A percentile compares a stretch with the other conserved stretches of the same genome.
Conservation (phyloP, 2,797 vertebrate genomes). For the Mallotus villosus region DNA sequence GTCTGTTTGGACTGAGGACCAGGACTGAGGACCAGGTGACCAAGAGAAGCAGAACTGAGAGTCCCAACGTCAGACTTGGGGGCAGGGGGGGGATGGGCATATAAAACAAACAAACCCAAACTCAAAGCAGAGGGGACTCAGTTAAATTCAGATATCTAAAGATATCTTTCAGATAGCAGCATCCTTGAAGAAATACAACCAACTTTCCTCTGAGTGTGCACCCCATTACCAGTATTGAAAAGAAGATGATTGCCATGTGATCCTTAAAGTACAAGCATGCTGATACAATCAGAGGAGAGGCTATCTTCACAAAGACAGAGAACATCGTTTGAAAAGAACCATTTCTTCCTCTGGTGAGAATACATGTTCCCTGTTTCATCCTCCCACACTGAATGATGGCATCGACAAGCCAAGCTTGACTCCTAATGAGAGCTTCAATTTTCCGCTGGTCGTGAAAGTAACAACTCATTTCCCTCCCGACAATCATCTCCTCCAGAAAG, state of each 20-base stretch:
- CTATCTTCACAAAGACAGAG: slow-evolving; percentile 46
- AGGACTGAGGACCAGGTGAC: neutral
- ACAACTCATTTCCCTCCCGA: slow-evolving; percentile 35
- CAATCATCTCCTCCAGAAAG: slow-evolving; percentile 17
- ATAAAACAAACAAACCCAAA: neutral
- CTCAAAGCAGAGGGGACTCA: neutral
- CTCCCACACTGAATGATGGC: slow-evolving; percentile 47
- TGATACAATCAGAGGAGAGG: slow-evolving; percentile 57
- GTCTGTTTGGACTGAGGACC: neutral
- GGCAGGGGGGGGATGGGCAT: neutral
- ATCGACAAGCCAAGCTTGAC: slow-evolving; percentile 47
- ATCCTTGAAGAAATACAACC: slow-evolving; percentile 28
- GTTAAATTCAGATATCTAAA: slow-evolving; percentile 24
- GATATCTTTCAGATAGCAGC: slow-evolving; percentile 26
- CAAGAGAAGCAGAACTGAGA: too few relatives aligned
- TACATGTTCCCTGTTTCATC: slow-evolving; percentile 22
- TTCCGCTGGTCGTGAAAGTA: slow-evolving; percentile 28
- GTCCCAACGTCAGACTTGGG: too few relatives aligned
- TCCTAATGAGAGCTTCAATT: slow-evolving; percentile 51
- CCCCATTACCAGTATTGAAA: slow-evolving; percentile 36
- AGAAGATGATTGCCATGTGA: slow-evolving; percentile 60
- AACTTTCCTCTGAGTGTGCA: slow-evolving; percentile 38
- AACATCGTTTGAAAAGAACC: slow-evolving; percentile 42
- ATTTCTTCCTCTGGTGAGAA: neutral
- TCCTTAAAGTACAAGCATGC: slow-evolving; percentile 55